Evolutionary conservation across 2,888 invertebrate species (phyloP), one percentile per base, ranked within the genome.

Genomic region (Dasysyrphus albostriatus): DNA sequence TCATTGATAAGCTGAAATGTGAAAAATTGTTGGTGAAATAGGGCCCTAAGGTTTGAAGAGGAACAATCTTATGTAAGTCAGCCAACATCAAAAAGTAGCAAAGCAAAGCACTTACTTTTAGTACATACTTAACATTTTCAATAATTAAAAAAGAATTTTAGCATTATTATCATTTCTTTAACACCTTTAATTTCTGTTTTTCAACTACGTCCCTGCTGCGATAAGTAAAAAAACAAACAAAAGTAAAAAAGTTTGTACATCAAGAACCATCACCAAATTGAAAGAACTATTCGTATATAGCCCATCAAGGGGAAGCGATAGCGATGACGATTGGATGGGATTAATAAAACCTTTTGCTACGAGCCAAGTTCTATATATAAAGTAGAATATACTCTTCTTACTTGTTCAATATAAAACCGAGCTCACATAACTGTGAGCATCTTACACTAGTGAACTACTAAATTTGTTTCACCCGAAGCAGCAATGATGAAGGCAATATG

Each of bases 291-390:
- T 24, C 58, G 42, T 44, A 29, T n/a, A 61, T n/a, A 61, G 12
- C 61, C 42, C 61, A 63, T 63, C 63, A 44, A 29, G 5, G 63
- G 29, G 16, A 16, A 5, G 32, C 56, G 1, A 9, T 32, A 12
- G 7, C 16, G 2, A 16, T 10, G n/a, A 32, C 32, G 56, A 32
- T 51, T 8, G 3, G n/a, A n/a, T n/a, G 34, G 34, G 34, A 49
- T 75, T 76, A 81, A 76, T 65, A 81, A 61, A 70, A 76, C 19
- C 69, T 42, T 19, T 81, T 75, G 16, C 69, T 49, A 80, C 49
- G 5, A 59, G 59, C 65, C 34, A 51, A 67, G 14, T 58, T 47
- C 24, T 61, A 19, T 29, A 37, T 32, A 51, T 37, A 51, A n/a
- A 3, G 16, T 12, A 49, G 16, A 47, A n/a, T 12, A 34, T 49